Evolutionary conservation across 2,113 vertebrate genomes (phyloP).

Genomic region (Malurus elegans): DNA sequence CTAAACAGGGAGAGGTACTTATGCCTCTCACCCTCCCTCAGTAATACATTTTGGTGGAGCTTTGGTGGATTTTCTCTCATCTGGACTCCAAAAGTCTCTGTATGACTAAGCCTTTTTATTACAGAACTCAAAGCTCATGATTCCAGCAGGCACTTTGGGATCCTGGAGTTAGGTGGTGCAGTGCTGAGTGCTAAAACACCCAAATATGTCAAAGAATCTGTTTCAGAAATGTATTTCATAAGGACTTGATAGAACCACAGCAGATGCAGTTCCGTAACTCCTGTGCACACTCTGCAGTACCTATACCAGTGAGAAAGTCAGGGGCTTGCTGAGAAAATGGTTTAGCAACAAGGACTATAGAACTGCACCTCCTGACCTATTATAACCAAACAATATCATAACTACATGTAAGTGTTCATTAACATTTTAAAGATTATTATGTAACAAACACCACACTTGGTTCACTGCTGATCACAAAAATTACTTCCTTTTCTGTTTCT

Average conservation of each 20-base stretch:
- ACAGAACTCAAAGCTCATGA: background rate
- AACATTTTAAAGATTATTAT: background rate
- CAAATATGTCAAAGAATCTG: background rate
- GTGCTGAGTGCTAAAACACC: background rate
- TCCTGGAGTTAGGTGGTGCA: background rate
- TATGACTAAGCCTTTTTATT: background rate
- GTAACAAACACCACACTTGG: background rate
- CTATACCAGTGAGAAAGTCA: background rate
- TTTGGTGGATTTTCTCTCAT: background rate
- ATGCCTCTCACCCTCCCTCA: background rate
- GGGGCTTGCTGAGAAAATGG: background rate
- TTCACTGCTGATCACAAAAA: background rate
- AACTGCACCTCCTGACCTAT: background rate
- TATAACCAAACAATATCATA: background rate
- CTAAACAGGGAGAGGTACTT: background rate
- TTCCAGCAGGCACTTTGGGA: background rate
- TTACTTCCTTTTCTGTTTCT: background rate
- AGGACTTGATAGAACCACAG: background rate
- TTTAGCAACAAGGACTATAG: background rate
- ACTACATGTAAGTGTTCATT: background rate
- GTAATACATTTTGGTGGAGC: background rate
- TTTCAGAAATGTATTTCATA: background rate
- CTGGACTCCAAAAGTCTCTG: background rate
- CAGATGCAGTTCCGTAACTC: background rate
- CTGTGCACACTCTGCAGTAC: accelerated